These are phyloP conservation scores for Cordylochernes scorpioides DNA, from an alignment of 2,888 invertebrate species.

Conservation along the genomic window DNA sequence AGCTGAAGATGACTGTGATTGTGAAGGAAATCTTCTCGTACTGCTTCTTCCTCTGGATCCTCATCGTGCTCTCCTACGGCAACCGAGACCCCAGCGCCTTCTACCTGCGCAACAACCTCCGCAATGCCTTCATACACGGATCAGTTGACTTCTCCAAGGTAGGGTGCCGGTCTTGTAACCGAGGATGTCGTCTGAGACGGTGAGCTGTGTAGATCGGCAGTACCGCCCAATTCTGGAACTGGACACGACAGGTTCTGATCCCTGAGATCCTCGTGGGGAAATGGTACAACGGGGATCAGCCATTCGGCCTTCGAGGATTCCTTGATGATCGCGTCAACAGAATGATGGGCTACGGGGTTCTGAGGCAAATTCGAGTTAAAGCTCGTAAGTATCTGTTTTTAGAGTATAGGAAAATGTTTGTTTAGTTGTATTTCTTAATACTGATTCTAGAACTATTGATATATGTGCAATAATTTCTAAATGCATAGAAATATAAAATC, in stretches of 20 bases:
- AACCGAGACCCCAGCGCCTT: conserved; percentile 22
- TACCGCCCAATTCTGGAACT: conserved; percentile 22
- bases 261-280: conserved; percentile 21
- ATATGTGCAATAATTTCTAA: background rate
- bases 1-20: conserved; percentile 25
- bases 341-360: conserved; percentile 28
- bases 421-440: background rate
- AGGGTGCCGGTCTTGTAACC: too few relatives aligned
- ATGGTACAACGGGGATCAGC: conserved; percentile 27
- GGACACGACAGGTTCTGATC: conserved; percentile 22
- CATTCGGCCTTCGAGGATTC: conserved; percentile 25
- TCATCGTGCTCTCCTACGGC: conserved; percentile 24
- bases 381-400: conserved; percentile 16
- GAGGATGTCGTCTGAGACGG: background rate
- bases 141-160: too few relatives aligned
- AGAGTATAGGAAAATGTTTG: conserved; percentile 1
- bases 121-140: conserved; percentile 16
- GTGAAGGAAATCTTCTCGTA: conserved; percentile 25
- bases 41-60: conserved; percentile 24
- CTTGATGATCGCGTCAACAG: conserved; percentile 26
- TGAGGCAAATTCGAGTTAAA: conserved; percentile 25
- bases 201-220: conserved; percentile 2
- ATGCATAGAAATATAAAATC: too few relatives aligned
- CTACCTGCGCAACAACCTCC: conserved; percentile 21
- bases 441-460: background rate